Base-by-base conservation (phyloP, 2,888 invertebrate species). In the Danaus chrysippus region DNA sequence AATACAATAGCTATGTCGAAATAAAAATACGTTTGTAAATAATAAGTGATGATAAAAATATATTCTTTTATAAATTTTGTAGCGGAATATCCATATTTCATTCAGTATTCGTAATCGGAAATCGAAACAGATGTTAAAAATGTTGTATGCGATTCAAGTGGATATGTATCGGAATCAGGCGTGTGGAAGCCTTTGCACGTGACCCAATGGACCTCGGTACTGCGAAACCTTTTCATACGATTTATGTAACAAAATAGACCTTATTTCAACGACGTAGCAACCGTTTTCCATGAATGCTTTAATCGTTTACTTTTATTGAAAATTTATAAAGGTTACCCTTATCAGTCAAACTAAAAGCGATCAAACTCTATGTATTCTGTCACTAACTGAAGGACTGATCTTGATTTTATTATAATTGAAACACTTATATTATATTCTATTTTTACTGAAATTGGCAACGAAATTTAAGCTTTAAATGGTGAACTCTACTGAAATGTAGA, bases 51-150 rank as follows among this genome's bases (percentile, higher is more conserved):
- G 41, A 57, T 11, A 23, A 42, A 42, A 10, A 43, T 60, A 42
- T 58, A 49, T 49, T 49, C 52, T 42, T 57, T 58, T 58, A 10
- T 49, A 52, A 54, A 57, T 54, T 58, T 61, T 19, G 44, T 43
- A 53, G 55, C 34, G 53, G 42, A 56, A 34, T 12, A 53, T 58
- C 56, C 15, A 43, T 34, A 59, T 65, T 65, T 63, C 62, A 55
- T 56, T 54, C 60, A 23, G 65, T 63, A 66, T 66, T 65, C 62
- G 61, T 63, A 67, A 58, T 64, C 63, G 57, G 65, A 66, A 68
- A 69, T 66, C 61, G 64, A 66, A 69, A 67, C 69, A 71, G 69
- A 71, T 71, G 68, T 70, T 70, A 67, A 70, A 71, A 71, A 68
- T 71, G 66, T 68, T 68, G 64, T 71, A 61, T 68, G 61, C 61